Conservation (phyloP, 2,113 vertebrate genomes). For the Callipepla squamata region DNA sequence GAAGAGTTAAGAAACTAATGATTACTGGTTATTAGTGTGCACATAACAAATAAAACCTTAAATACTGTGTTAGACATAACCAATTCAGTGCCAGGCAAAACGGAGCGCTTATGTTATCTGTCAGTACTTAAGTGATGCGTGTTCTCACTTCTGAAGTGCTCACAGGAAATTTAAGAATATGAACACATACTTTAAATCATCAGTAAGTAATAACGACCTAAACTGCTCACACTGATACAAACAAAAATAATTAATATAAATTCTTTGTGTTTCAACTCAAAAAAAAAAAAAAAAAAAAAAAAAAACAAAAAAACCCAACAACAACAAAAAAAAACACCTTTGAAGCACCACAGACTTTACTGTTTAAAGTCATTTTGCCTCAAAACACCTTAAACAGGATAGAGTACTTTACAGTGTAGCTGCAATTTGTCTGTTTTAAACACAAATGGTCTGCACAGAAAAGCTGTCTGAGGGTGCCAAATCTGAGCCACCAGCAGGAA, state of each 20-base stretch:
- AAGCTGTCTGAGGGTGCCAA: neutral
- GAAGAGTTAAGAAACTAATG: slow-evolving; percentile 88
- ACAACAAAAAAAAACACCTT: neutral
- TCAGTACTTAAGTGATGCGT: neutral
- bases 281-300: neutral
- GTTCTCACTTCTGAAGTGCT: neutral
- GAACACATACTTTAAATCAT: neutral
- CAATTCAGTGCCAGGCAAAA: slow-evolving; percentile 12
- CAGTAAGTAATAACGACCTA: neutral
- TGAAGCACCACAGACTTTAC: neutral
- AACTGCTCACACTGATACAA: neutral
- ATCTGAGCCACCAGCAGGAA: neutral
- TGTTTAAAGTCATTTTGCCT: neutral
- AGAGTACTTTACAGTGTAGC: neutral
- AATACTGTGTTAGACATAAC: slow-evolving; percentile 1
- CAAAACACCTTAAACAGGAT: neutral
- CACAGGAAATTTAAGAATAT: neutral
- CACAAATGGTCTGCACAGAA: neutral
- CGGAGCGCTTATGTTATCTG: neutral
- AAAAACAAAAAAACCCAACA: neutral
- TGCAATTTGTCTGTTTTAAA: neutral
- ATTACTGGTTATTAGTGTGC: slow-evolving; percentile 73
- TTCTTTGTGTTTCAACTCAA: neutral
- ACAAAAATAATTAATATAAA: neutral
- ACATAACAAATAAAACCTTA: slow-evolving; percentile 67